These are phyloP conservation scores for Diplolepis rosae DNA, from an alignment of 2,888 invertebrate species.

Conservation along the genomic window DNA sequence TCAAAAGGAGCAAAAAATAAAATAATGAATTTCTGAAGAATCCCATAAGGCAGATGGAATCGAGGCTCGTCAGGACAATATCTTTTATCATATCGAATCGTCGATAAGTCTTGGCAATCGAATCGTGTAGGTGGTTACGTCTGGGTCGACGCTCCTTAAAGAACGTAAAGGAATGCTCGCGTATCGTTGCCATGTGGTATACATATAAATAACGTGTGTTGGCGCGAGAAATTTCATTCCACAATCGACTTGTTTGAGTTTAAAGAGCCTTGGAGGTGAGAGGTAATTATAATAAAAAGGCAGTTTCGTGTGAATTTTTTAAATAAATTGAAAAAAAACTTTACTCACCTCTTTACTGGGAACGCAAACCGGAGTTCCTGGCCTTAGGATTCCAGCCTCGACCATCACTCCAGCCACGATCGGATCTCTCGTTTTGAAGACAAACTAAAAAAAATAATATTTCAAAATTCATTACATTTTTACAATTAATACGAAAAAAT, in stretches of 20 bases:
- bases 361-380: conserved; percentile 98
- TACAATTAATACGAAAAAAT: neutral
- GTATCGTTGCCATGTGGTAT: conserved; percentile 27
- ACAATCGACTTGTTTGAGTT: neutral
- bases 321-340: neutral
- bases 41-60: conserved; percentile 3
- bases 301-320: neutral
- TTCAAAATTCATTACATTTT: neutral
- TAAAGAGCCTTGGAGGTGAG: neutral
- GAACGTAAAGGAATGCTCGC: conserved; percentile 29
- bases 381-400: conserved; percentile 95
- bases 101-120: conserved; percentile 19
- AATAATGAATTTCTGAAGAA: neutral
- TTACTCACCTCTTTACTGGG: conserved; percentile 92
- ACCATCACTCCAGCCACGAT: conserved; percentile 97
- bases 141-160: conserved; percentile 31
- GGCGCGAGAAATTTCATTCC: conserved; percentile 20
- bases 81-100: conserved; percentile 18
- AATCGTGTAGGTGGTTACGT: conserved; percentile 31
- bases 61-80: conserved; percentile 12
- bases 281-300: conserved; percentile 16
- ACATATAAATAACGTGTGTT: conserved; percentile 22
- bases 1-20: neutral
- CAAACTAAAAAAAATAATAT: conserved; percentile 80
- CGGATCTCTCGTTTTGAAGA: conserved; percentile 99